Evolutionary conservation across 2,888 invertebrate genomes (phyloP), one percentile per base, ranked within the genome.

Genomic region (Drosophila prolongata): DNA sequence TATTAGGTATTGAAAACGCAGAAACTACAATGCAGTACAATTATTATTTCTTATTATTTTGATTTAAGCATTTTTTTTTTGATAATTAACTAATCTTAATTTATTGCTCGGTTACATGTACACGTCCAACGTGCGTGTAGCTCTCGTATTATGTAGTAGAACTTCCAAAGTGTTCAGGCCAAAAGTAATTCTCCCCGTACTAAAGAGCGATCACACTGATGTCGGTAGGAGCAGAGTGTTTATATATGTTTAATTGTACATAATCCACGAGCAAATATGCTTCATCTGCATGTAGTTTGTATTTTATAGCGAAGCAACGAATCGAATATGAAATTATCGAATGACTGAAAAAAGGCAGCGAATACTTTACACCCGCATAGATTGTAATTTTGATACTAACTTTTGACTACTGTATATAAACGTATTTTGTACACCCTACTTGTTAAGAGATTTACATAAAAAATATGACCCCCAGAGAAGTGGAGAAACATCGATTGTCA

Each of bases 131-230:
- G 70, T 56, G 52, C 55, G 24, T 16, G 35, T 34, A 47, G 24
- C 14, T 30, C 8, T 52, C 64, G 75, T 71, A 75, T 75, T 76
- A 73, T 73, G 44, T 69, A 78, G 79, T 71, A 79, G 56, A 66
- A 66, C 89, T 89, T 86, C 85, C 85, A 85, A 85, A 85, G 85
- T 85, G 89, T 86, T 89, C 89, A 85, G 85, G 86, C 85, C 85
- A 85, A 89, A 89, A 86, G 77, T 82, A 73, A 85, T 55, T 69
- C 54, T 16, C 53, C 38, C 59, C 52, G 40, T 71, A 37, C 19
- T 40, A 46, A 43, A 42, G 57, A 43, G 42, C 53, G 14, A 19
- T 10, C 30, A n/a, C 30, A 9, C 46, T 30, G 46, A 30, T 14
- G 9, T n/a, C 27, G 46, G 46, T 46, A 44, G 30, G 30, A 27